Percentiles rank a stretch among this genome's conserved stretches.
These are phyloP conservation scores for Hylia prasina DNA, from an alignment of 2,113 vertebrate genomes.

Conservation along the genomic window DNA sequence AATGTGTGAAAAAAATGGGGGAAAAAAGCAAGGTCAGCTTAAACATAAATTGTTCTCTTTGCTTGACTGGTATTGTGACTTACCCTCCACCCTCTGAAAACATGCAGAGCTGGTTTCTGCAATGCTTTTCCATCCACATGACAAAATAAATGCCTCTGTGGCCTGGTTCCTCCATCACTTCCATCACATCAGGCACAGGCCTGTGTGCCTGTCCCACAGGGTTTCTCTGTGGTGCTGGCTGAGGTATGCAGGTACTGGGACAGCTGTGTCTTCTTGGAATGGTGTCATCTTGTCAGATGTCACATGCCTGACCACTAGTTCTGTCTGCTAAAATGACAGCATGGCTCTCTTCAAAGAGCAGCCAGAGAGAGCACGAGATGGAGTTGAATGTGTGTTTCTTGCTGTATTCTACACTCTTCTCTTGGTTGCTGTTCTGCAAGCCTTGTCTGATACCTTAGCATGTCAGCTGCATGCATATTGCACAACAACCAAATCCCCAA, in stretches of 20 bases:
- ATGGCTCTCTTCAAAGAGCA: background rate
- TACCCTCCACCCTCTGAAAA: background rate
- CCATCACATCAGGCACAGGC: no score
- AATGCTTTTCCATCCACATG: background rate
- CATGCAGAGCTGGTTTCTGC: background rate
- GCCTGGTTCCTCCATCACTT: background rate
- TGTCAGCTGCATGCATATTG: background rate
- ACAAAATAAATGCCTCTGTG: background rate
- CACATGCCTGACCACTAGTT: background rate
- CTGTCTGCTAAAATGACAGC: background rate
- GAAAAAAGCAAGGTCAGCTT: background rate
- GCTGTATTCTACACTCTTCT: background rate
- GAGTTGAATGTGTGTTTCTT: background rate
- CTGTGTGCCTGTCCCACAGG: fast-evolving
- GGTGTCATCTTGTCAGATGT: background rate
- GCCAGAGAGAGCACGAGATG: background rate
- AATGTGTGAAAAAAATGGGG: background rate
- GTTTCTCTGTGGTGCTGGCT: background rate
- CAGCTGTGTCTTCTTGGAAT: background rate
- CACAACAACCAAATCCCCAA: background rate
- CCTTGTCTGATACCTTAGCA: constrained; percentile 24
- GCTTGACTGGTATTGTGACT: background rate
- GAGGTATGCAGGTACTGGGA: background rate
- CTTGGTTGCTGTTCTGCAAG: background rate
- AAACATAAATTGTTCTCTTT: background rate